phyloP scores from a whole-genome alignment of 2,113 vertebrate species.

The Pangasianodon hypophthalmus region DNA sequence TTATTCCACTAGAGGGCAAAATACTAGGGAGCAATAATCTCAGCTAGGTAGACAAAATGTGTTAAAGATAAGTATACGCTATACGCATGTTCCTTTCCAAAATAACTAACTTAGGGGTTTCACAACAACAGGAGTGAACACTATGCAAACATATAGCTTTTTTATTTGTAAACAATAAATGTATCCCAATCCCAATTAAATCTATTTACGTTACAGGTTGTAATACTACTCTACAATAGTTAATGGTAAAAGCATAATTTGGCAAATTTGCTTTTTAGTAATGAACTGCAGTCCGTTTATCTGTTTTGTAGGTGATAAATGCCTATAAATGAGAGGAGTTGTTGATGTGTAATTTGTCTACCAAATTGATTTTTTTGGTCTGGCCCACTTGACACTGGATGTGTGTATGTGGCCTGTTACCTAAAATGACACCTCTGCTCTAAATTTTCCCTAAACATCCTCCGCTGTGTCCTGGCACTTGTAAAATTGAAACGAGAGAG shows the following conservation, averaged over 20 bases:
- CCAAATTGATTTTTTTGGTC: neutral
- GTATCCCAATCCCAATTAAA: neutral
- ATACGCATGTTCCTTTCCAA: neutral
- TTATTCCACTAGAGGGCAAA: neutral
- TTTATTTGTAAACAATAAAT: neutral
- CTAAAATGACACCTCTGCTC: neutral
- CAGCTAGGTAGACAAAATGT: neutral
- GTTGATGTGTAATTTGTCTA: neutral
- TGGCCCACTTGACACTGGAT: no score
- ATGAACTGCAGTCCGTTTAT: neutral
- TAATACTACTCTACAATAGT: neutral
- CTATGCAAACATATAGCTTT: neutral
- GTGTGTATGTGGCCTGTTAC: neutral
- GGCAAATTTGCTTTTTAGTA: neutral
- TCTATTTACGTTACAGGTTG: neutral
- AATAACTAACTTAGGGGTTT: neutral
- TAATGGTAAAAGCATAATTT: neutral
- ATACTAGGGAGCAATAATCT: neutral
- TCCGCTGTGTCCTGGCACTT: no score
- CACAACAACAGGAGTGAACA: neutral
- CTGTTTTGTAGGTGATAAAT: neutral
- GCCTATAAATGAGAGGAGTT: neutral
- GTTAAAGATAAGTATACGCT: neutral
- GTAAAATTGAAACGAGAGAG: neutral
- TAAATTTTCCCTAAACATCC: neutral